Evolutionary conservation across 2,888 invertebrate genomes (phyloP), one percentile per base, ranked within the genome.

Genomic region (Xanthostigma xanthostigma): DNA sequence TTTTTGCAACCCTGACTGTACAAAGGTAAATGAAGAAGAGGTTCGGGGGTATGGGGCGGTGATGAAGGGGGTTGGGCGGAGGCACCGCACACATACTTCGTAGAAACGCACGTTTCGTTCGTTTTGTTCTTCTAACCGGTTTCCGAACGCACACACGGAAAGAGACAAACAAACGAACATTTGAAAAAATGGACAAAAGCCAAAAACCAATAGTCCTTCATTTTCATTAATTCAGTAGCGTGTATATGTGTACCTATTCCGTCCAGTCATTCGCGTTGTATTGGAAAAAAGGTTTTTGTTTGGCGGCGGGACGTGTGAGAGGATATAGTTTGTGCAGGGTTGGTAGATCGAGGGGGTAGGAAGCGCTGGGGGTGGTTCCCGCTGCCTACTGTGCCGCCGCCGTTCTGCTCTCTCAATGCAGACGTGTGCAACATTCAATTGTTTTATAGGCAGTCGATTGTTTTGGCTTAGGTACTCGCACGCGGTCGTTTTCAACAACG

Each of bases 141-240:
- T 65, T 65, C 64, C 65, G 64, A 64, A 65, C 61, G 59, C 59
- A 59, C 55, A 60, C 59, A 59, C 6, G 6, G 27, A 27, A 27
- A 27, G 27, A 27, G 27, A 27, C 27, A 27, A 27, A 27, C 27
- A 27, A 27, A 27, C 27, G 27, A 27, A 27, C 60, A 58, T 64
- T 64, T 64, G 62, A 64, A 65, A 42, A 64, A 63, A 62, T 63
- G 62, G 62, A 66, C 66, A 67, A 67, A 66, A 66, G 66, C 66
- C 64, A 66, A 67, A 67, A 67, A 67, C 67, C 67, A 67, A 66
- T 67, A 66, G 66, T 65, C 65, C 66, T 66, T 66, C 66, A 65
- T 67, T 66, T 66, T 66, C 67, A 67, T 67, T 67, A 66, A 66
- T 67, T 67, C 64, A 64, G 62, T 62, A 61, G 62, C 63, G 27